Evolutionary conservation across 2,113 vertebrate genomes (phyloP).

Genomic region (Acrocephalus kingi): DNA sequence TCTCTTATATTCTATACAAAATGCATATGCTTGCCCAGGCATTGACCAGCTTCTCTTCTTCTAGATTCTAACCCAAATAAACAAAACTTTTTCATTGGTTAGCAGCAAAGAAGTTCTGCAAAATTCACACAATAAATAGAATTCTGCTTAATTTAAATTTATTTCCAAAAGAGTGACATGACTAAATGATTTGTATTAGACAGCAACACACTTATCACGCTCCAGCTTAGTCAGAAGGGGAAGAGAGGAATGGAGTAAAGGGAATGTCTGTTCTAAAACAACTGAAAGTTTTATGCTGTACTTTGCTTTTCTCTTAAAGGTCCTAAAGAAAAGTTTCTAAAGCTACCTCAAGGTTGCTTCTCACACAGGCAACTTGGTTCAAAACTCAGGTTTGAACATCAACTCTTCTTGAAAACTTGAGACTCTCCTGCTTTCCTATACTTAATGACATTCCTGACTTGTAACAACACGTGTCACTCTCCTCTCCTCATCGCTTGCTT

Average conservation of each 20-base stretch:
- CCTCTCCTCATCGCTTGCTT: conserved; percentile 56
- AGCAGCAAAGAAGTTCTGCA: conserved; percentile 38
- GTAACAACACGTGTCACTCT: background rate
- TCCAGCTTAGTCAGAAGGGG: background rate
- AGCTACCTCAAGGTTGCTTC: background rate
- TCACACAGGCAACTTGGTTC: background rate
- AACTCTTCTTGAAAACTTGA: background rate
- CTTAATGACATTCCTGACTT: background rate
- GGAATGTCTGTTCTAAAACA: background rate
- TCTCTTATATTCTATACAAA: background rate
- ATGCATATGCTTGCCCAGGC: background rate
- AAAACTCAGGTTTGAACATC: background rate
- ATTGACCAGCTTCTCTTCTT: background rate
- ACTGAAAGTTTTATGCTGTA: background rate
- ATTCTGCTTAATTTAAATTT: conserved; percentile 41
- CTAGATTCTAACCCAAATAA: background rate
- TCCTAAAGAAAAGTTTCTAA: background rate
- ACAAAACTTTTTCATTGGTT: conserved; percentile 5
- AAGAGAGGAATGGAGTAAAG: background rate
- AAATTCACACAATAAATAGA: conserved; percentile 22
- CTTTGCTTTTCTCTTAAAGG: conserved; percentile 18
- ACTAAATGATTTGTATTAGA: background rate
- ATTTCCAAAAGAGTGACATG: background rate
- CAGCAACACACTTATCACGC: rapidly evolving
- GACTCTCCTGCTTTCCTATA: background rate